These are phyloP conservation scores for Oreotrochilus melanogaster DNA, from an alignment of 2,113 vertebrate genomes.

Conservation along the genomic window DNA sequence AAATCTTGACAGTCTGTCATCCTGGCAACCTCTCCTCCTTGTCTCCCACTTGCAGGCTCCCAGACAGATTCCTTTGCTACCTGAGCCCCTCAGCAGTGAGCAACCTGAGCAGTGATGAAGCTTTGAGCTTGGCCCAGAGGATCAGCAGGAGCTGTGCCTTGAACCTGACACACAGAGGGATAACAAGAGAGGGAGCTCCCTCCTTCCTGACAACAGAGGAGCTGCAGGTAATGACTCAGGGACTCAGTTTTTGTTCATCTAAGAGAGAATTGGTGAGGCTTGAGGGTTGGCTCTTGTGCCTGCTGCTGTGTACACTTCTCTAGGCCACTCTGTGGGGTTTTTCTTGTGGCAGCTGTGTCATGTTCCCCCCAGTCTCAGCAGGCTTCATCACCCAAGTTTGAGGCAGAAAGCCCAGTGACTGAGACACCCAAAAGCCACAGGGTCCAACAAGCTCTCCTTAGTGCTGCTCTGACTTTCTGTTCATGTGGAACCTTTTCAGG, in stretches of 20 bases:
- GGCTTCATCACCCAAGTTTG: not conserved
- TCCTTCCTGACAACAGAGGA: not conserved
- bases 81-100: conserved; percentile 21
- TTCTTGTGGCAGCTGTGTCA: not conserved
- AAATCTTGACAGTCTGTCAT: not conserved
- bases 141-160: conserved; percentile 17
- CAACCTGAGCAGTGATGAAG: not conserved
- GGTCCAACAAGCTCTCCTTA: rapidly evolving
- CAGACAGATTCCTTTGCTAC: conserved; percentile 37
- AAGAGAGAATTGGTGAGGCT: no score
- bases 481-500: not conserved
- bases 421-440: not conserved
- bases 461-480: not conserved
- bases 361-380: not conserved
- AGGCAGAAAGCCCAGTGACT: not conserved
- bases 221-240: not conserved
- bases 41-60: conserved; percentile 27
- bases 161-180: not conserved
- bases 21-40: not conserved
- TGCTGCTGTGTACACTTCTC: not conserved
- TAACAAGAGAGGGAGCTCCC: not conserved
- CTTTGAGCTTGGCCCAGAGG: conserved; percentile 4
- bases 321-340: not conserved
- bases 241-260: not conserved
- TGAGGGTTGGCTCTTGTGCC: not conserved